These are phyloP conservation scores for Patella pellucida DNA, from an alignment of 2,888 invertebrate genomes.

Conservation along the genomic window DNA sequence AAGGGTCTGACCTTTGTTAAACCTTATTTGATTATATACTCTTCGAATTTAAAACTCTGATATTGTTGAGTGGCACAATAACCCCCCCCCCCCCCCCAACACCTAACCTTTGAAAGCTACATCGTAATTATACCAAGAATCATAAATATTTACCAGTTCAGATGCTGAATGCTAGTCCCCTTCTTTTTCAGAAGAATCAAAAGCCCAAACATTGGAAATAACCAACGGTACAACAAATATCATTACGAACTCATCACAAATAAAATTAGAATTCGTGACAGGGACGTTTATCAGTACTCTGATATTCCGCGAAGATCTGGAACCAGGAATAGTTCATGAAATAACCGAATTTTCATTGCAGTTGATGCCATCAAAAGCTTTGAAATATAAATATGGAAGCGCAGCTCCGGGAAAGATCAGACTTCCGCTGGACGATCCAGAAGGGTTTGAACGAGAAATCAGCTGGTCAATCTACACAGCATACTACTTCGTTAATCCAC, in stretches of 20 bases:
- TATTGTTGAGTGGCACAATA: no score
- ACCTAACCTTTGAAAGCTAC: no score
- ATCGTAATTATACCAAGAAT: no score
- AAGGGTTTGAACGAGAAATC: background rate
- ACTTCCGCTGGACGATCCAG: background rate
- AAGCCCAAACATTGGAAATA: background rate
- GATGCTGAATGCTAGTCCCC: no score
- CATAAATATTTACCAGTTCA: no score
- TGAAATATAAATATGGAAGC: background rate
- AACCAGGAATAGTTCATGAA: no score
- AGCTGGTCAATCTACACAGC: background rate
- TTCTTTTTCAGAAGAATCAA: background rate
- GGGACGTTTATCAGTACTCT: background rate
- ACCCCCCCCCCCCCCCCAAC: no score
- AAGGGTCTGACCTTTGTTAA: no score
- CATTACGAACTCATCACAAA: background rate
- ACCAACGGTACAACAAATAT: background rate
- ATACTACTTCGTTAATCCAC: background rate
- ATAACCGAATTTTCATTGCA: no score
- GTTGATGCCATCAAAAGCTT: background rate
- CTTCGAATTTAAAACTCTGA: no score
- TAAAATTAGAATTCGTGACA: background rate
- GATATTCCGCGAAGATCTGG: background rate
- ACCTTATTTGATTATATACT: no score
- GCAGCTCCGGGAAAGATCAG: background rate